Percentiles rank a stretch among this genome's conserved stretches.
phyloP scores from a whole-genome alignment of 2,888 invertebrate species.

The Microchrysa polita region DNA sequence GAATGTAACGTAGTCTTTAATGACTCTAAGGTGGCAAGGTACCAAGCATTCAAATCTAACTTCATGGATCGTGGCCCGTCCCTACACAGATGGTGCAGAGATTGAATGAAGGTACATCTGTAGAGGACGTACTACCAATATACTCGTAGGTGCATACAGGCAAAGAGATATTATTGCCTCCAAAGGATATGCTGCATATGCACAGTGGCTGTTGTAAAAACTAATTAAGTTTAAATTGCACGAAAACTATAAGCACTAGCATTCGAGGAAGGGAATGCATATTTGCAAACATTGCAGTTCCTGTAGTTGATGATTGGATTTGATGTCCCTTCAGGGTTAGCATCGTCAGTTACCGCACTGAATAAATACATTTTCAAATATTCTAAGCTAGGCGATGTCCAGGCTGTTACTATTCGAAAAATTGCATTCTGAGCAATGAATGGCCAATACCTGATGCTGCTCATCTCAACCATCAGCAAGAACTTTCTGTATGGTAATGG shows the following conservation, averaged over 20 bases:
- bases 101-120: conserved; percentile 2
- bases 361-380: too few relatives aligned
- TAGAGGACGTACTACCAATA: not conserved
- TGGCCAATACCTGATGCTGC: not conserved
- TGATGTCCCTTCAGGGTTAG: too few relatives aligned
- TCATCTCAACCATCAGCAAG: not conserved
- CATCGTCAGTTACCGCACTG: too few relatives aligned
- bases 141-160: not conserved
- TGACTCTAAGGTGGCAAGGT: conserved; percentile 20
- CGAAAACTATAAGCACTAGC: not conserved
- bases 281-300: not conserved
- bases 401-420: too few relatives aligned
- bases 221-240: conserved; percentile 29
- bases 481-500: conserved; percentile 18
- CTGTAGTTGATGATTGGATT: not conserved
- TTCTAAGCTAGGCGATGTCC: too few relatives aligned
- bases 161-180: not conserved
- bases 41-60: not conserved
- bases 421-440: not conserved
- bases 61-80: too few relatives aligned
- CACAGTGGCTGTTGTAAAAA: conserved; percentile 11
- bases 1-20: conserved; percentile 32
- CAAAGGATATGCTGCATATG: not conserved
- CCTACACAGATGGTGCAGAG: not conserved
- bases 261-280: not conserved